phyloP scores from a whole-genome alignment of 2,888 invertebrate genomes.

The Torymus aiolomorphi region DNA sequence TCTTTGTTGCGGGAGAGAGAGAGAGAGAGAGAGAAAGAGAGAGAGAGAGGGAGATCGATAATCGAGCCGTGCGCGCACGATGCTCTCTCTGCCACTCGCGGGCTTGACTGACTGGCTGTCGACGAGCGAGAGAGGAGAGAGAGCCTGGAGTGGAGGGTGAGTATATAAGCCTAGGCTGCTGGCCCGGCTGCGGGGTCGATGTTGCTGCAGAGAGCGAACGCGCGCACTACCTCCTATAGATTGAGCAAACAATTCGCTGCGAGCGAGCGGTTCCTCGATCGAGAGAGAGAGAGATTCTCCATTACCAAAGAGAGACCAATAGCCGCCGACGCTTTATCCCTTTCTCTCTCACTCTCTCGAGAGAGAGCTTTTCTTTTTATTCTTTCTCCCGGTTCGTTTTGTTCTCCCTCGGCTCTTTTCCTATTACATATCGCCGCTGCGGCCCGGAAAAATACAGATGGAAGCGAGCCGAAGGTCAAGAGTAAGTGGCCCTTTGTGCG shows the following conservation, averaged over 20 bases:
- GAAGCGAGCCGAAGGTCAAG: constrained; percentile 24
- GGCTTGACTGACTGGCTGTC: constrained; percentile 3
- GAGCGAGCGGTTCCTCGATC: neutral
- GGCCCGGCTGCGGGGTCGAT: constrained; percentile 10
- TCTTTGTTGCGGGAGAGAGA: too few species aligned
- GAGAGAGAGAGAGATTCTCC: neutral
- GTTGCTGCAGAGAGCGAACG: constrained; percentile 5
- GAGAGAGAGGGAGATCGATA: constrained; percentile 34
- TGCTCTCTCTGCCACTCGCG: neutral
- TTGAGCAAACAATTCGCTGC: constrained; percentile 33
- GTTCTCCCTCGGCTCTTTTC: constrained; percentile 1
- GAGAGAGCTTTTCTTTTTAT: too few species aligned
- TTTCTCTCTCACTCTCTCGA: constrained; percentile 4
- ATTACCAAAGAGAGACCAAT: constrained; percentile 3
- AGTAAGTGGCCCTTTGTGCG: neutral
- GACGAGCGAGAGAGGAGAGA: constrained; percentile 16
- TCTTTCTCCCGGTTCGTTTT: neutral
- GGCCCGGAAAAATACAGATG: constrained; percentile 7
- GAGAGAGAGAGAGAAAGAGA: too few species aligned
- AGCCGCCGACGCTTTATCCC: constrained; percentile 4
- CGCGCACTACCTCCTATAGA: constrained; percentile 14
- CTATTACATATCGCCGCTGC: neutral
- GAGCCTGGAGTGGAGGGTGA: neutral
- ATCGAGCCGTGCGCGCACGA: constrained; percentile 10
- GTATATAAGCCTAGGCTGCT: neutral